A percentile compares a stretch with the other conserved stretches of the same genome.
Conservation (phyloP, 2,797 vertebrate genomes). For the Leptoclinus maculatus region DNA sequence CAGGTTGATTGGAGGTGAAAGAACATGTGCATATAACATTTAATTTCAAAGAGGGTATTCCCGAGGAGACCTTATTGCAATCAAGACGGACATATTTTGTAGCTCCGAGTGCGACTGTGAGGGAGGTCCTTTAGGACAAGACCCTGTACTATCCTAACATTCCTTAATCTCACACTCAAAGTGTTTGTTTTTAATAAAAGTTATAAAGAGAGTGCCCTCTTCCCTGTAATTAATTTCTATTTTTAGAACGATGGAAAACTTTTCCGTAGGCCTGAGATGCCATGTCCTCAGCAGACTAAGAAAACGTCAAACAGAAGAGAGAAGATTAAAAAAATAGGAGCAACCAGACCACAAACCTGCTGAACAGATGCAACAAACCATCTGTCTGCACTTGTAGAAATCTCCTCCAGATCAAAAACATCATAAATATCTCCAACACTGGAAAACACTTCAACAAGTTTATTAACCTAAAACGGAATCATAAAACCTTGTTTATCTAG, state of each 20-base stretch:
- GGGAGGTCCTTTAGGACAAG: not conserved
- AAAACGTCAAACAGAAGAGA: conserved; percentile 10
- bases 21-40: conserved; percentile 56
- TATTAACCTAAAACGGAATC: conserved; percentile 9
- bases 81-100: conserved; percentile 55
- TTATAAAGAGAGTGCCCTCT: not conserved
- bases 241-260: not conserved
- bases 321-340: not conserved
- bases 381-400: conserved; percentile 38
- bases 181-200: not conserved
- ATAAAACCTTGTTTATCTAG: conserved; percentile 8
- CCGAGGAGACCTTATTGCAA: conserved; percentile 68
- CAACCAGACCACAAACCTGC: conserved; percentile 29
- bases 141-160: not conserved
- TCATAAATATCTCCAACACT: conserved; percentile 48
- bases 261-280: not conserved
- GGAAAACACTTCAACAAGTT: conserved; percentile 44
- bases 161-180: not conserved
- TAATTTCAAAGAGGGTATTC: conserved; percentile 52
- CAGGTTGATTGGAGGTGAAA: conserved; percentile 62
- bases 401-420: conserved; percentile 34
- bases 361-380: conserved; percentile 34
- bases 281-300: not conserved
- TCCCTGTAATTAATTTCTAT: rapidly evolving
- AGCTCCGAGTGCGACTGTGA: not conserved